A percentile compares a stretch with the other conserved stretches of the same genome.
Conservation (phyloP, 2,797 vertebrate genomes). For the Mastacembelus armatus region DNA sequence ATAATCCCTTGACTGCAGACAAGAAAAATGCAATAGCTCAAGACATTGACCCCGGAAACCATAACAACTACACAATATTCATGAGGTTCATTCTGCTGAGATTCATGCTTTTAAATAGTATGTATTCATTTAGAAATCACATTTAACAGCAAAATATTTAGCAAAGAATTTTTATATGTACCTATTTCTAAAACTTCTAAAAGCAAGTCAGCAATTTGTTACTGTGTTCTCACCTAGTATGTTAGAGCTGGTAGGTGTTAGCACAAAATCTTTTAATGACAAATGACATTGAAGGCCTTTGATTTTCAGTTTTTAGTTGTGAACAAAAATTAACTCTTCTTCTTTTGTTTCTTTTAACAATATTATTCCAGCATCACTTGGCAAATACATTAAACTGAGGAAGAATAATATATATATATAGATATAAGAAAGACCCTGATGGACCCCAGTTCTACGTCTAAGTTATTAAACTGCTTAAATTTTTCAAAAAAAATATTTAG, state of each 20-base stretch:
- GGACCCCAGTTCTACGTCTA: neutral
- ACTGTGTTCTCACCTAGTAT: neutral
- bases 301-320: neutral
- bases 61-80: neutral
- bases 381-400: neutral
- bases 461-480: neutral
- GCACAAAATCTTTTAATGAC: neutral
- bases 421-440: neutral
- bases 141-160: neutral
- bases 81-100: too few relatives aligned
- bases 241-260: neutral
- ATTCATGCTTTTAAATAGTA: neutral
- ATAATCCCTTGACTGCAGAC: neutral
- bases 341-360: neutral
- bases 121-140: neutral
- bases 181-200: too few relatives aligned
- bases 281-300: neutral
- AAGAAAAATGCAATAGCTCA: conserved; percentile 3
- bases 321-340: neutral
- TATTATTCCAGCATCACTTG: neutral
- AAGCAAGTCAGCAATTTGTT: neutral
- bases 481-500: neutral
- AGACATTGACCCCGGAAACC: neutral
- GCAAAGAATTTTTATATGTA: neutral
- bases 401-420: neutral